These are phyloP conservation scores for Brenthis daphne DNA, from an alignment of 2,888 invertebrate genomes.

Conservation along the genomic window DNA sequence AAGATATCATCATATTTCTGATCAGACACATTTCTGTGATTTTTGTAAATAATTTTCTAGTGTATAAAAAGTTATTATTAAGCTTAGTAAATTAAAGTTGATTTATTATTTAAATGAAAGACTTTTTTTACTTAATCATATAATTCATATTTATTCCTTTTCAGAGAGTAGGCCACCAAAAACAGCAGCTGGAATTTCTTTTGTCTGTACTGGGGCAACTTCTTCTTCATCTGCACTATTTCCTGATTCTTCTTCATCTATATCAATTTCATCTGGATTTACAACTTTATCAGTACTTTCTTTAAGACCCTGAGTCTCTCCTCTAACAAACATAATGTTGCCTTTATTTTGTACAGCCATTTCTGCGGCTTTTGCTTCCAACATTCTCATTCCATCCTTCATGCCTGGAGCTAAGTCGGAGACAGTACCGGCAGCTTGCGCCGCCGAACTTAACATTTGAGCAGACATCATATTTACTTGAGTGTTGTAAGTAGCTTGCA, in stretches of 20 bases:
- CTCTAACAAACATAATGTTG: slow-evolving; percentile 93
- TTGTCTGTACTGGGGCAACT: slow-evolving; percentile 90
- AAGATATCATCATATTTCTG: slow-evolving; percentile 5
- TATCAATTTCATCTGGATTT: slow-evolving; percentile 94
- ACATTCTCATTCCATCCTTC: slow-evolving; percentile 93
- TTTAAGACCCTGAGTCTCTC: slow-evolving; percentile 90
- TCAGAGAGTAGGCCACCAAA: slow-evolving; percentile 89
- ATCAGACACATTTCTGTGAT: slow-evolving; percentile 55
- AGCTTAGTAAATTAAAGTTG: slow-evolving; percentile 49
- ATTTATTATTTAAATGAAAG: slow-evolving; percentile 32
- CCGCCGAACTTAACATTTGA: slow-evolving; percentile 94
- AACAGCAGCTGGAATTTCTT: slow-evolving; percentile 93
- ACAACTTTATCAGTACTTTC: slow-evolving; percentile 86
- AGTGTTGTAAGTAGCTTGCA: slow-evolving; percentile 98
- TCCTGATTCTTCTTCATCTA: slow-evolving; percentile 88
- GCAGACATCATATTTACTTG: slow-evolving; percentile 99
- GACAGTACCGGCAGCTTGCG: slow-evolving; percentile 84
- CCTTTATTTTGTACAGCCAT: slow-evolving; percentile 81
- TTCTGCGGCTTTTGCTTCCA: slow-evolving; percentile 92
- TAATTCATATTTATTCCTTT: slow-evolving; percentile 39
- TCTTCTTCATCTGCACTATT: slow-evolving; percentile 82
- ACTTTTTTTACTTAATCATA: slow-evolving; percentile 26
- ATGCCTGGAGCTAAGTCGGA: slow-evolving; percentile 89
- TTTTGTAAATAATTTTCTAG: slow-evolving; percentile 66
- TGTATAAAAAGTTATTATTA: slow-evolving; percentile 57